These are phyloP conservation scores for Hemicentrotus pulcherrimus DNA, from an alignment of 35 echinoderm and acorn worm species.

Conservation along the genomic window DNA sequence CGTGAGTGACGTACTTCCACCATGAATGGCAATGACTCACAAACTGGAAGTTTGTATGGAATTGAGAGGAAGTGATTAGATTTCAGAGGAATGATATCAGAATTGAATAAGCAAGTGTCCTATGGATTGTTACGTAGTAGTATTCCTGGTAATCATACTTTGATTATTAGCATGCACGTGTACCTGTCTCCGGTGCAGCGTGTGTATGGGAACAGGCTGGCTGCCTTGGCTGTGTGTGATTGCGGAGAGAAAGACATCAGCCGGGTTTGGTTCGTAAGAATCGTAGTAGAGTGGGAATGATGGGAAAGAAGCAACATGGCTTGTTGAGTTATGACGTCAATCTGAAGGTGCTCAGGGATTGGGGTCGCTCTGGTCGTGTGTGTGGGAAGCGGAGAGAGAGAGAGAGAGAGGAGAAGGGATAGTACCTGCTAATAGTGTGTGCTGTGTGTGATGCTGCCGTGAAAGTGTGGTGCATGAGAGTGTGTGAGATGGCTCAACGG, in stretches of 20 bases:
- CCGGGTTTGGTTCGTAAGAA: neutral
- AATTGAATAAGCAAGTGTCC: too few species aligned
- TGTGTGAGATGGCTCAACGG: neutral
- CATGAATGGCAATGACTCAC: too few species aligned
- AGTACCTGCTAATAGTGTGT: neutral
- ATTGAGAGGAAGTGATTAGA: too few species aligned
- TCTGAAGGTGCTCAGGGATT: neutral
- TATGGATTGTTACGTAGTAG: too few species aligned
- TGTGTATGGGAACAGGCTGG: neutral
- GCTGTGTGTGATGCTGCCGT: neutral
- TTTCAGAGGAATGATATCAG: too few species aligned
- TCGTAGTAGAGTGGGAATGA: neutral
- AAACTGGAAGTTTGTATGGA: too few species aligned
- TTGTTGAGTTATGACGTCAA: conserved; percentile 32
- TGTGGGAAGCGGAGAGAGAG: neutral
- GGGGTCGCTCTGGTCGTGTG: conserved; percentile 20
- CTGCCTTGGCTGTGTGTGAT: neutral
- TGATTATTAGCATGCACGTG: neutral
- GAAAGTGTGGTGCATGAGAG: neutral
- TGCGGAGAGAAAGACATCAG: conserved; percentile 5
- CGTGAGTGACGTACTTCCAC: too few species aligned
- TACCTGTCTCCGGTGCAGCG: neutral
- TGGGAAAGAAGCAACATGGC: neutral
- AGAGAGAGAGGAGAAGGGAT: neutral
- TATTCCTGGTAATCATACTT: too few species aligned